Evolutionary conservation across 2,113 vertebrate species (phyloP).

Genomic region (Tenrec ecaudatus): DNA sequence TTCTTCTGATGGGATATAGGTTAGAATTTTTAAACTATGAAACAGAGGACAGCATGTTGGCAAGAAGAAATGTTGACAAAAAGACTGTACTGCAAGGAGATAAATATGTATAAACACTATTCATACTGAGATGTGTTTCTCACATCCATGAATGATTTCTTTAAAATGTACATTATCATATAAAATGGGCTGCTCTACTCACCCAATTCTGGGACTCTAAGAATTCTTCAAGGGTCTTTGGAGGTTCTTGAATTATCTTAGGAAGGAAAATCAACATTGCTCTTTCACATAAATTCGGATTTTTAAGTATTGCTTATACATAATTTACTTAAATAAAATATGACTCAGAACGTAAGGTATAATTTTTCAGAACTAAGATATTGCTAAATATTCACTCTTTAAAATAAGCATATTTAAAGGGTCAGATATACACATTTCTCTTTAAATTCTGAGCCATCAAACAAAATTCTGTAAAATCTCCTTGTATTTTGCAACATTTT

Average conservation of each 20-base stretch:
- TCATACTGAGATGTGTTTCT: background rate
- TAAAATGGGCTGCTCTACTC: conserved; percentile 64
- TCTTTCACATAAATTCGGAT: conserved; percentile 54
- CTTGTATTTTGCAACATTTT: background rate
- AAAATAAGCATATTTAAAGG: background rate
- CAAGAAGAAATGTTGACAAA: background rate
- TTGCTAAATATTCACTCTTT: conserved; percentile 54
- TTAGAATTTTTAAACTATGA: background rate
- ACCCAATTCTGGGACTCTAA: conserved; percentile 78
- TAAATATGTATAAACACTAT: background rate
- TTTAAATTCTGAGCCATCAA: conserved; percentile 33
- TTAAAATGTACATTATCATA: conserved; percentile 8
- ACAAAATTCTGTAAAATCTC: conserved; percentile 33
- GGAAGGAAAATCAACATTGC: conserved; percentile 57
- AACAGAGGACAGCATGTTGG: background rate
- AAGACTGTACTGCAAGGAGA: background rate
- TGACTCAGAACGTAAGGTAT: background rate
- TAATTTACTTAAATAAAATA: conserved; percentile 48
- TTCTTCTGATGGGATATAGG: background rate
- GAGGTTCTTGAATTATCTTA: conserved; percentile 71
- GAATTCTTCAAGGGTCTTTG: conserved; percentile 81
- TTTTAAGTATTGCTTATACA: conserved; percentile 13
- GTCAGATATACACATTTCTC: background rate
- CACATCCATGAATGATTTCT: conserved; percentile 1
- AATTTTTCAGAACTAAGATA: conserved; percentile 43